Percentiles rank a stretch among this genome's conserved stretches.
phyloP scores from a whole-genome alignment of 2,113 vertebrate genomes.

The Pyrgilauda ruficollis region DNA sequence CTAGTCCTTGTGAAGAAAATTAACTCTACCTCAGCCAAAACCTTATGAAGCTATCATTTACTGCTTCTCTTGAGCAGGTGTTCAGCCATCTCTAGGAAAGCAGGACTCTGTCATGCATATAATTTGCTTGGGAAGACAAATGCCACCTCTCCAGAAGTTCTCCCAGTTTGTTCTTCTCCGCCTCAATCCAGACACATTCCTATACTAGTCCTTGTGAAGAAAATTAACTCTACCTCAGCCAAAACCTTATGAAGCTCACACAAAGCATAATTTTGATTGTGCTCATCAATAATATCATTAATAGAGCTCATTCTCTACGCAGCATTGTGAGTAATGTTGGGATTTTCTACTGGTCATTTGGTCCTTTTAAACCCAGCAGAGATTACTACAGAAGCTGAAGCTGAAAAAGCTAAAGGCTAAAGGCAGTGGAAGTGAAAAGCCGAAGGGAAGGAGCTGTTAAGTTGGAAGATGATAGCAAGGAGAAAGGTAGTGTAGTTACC shows the following conservation, averaged over 20 bases:
- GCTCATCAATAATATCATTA: neutral
- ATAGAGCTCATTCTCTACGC: neutral
- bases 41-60: neutral
- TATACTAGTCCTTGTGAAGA: neutral
- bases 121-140: too few relatives aligned
- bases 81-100: too few relatives aligned
- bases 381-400: neutral
- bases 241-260: neutral
- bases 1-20: neutral
- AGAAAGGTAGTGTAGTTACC: neutral
- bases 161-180: too few relatives aligned
- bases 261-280: neutral
- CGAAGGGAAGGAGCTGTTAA: neutral
- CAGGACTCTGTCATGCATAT: too few relatives aligned
- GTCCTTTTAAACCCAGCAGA: neutral
- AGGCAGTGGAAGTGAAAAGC: neutral
- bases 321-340: rapidly evolving
- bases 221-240: neutral
- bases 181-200: neutral
- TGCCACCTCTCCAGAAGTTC: too few relatives aligned
- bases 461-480: neutral
- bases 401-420: neutral
- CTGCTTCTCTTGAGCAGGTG: too few relatives aligned
- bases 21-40: neutral
- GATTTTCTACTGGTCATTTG: neutral